These are phyloP conservation scores for Sebastes vulpes DNA, from an alignment of 2,797 vertebrate genomes.

Conservation along the genomic window DNA sequence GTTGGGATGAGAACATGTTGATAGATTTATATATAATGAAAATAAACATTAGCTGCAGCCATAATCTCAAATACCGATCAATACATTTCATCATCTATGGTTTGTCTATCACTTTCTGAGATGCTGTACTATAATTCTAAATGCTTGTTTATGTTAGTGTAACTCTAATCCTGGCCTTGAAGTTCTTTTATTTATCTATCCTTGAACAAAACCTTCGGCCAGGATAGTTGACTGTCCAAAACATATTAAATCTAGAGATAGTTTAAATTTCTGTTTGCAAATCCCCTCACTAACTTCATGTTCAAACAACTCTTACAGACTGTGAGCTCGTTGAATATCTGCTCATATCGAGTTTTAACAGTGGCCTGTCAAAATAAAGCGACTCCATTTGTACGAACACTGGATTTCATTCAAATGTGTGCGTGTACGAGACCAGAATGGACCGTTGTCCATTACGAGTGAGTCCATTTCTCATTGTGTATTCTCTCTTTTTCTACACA, in stretches of 20 bases:
- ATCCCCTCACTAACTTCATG: background rate
- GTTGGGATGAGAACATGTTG: too few relatives aligned
- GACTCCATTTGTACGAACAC: background rate
- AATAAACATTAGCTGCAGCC: background rate
- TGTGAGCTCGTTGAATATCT: background rate
- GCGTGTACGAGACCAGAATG: background rate
- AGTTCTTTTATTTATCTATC: background rate
- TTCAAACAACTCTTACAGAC: background rate
- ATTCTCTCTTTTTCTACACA: background rate
- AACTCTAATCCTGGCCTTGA: background rate
- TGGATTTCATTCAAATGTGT: background rate
- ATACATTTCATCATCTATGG: background rate
- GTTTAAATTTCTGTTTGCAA: background rate
- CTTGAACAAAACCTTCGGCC: background rate
- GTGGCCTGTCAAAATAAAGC: background rate
- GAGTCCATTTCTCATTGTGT: background rate
- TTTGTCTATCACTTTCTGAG: background rate
- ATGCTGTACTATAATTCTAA: background rate
- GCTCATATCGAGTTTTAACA: background rate
- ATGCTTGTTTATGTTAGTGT: background rate
- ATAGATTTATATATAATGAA: background rate
- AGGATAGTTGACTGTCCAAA: background rate
- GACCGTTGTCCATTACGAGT: conserved; percentile 15
- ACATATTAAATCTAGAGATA: background rate
- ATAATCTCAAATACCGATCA: background rate